A percentile compares a stretch with the other conserved stretches of the same genome.
Conservation (phyloP, 2,797 vertebrate genomes). For the Kryptolebias ocellatus region DNA sequence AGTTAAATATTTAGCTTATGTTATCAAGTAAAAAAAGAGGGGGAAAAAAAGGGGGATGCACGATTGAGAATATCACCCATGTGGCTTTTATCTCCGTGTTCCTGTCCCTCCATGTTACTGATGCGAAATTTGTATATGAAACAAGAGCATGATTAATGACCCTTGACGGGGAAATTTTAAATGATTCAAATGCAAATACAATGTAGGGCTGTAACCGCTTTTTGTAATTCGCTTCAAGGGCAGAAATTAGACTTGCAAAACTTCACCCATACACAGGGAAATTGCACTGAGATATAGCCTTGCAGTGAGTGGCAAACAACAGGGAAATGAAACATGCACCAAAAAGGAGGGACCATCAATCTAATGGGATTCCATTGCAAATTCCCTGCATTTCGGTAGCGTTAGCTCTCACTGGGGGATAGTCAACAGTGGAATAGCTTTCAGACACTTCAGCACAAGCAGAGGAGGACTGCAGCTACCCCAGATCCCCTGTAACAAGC, state of each 20-base stretch:
- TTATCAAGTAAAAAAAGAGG: constrained; percentile 48
- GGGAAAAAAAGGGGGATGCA: constrained; percentile 5
- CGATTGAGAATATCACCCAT: constrained; percentile 29
- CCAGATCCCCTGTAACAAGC: constrained; percentile 43
- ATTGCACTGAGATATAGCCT: constrained; percentile 79
- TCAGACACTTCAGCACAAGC: constrained; percentile 51
- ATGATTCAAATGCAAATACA: constrained; percentile 80
- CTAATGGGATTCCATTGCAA: constrained; percentile 69
- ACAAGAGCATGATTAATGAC: constrained; percentile 79
- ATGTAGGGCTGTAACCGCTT: constrained; percentile 59
- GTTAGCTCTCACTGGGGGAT: constrained; percentile 62
- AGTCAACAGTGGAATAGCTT: constrained; percentile 67
- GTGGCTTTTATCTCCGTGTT: constrained; percentile 47
- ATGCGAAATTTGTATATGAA: constrained; percentile 56
- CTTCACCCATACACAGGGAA: constrained; percentile 72
- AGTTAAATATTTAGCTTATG: constrained; percentile 35
- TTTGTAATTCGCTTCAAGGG: constrained; percentile 82
- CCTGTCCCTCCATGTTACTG: constrained; percentile 38
- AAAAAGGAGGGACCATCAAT: constrained; percentile 73
- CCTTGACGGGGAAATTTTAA: constrained; percentile 83
- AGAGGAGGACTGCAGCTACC: constrained; percentile 39
- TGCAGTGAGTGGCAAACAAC: constrained; percentile 71
- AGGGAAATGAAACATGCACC: constrained; percentile 78
- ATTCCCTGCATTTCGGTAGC: constrained; percentile 56
- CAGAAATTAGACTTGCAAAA: constrained; percentile 86